Evolutionary conservation across 2,113 vertebrate genomes (phyloP).

Genomic region (Tragelaphus imberbis): DNA sequence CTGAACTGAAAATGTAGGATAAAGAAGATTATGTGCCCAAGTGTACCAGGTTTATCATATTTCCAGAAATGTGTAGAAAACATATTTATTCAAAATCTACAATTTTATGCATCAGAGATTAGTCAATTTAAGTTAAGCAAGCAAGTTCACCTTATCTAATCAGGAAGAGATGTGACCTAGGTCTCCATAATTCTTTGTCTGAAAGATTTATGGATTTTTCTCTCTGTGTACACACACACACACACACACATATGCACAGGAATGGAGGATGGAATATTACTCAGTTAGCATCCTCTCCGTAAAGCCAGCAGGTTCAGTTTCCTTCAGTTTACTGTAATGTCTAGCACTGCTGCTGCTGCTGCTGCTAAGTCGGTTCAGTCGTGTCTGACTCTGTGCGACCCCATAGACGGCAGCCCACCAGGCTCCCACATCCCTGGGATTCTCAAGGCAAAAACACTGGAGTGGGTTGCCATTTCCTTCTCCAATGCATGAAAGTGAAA

Average conservation of each 20-base stretch:
- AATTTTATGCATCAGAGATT: neutral
- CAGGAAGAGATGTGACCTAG: neutral
- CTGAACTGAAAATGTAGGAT: neutral
- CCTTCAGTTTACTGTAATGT: neutral
- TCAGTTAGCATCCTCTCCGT: neutral
- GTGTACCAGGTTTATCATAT: neutral
- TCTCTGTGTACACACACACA: neutral
- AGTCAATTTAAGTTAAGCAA: neutral
- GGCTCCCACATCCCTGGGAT: too few relatives aligned
- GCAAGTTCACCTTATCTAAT: neutral
- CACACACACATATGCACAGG: neutral
- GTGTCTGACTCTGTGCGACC: rapidly evolving
- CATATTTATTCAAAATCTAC: neutral
- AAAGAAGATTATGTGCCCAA: neutral
- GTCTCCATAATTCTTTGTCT: neutral
- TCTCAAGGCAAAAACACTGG: too few relatives aligned
- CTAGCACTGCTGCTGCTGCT: too few relatives aligned
- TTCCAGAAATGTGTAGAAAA: neutral
- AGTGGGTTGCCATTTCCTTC: too few relatives aligned
- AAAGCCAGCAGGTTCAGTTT: neutral
- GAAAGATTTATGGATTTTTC: neutral
- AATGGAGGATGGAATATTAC: too few relatives aligned
- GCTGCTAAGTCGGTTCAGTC: too few relatives aligned
- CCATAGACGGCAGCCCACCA: rapidly evolving
- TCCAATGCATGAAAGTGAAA: too few relatives aligned